Evolutionary conservation across 2,888 invertebrate species (phyloP).

Genomic region (Isoperla grammatica): DNA sequence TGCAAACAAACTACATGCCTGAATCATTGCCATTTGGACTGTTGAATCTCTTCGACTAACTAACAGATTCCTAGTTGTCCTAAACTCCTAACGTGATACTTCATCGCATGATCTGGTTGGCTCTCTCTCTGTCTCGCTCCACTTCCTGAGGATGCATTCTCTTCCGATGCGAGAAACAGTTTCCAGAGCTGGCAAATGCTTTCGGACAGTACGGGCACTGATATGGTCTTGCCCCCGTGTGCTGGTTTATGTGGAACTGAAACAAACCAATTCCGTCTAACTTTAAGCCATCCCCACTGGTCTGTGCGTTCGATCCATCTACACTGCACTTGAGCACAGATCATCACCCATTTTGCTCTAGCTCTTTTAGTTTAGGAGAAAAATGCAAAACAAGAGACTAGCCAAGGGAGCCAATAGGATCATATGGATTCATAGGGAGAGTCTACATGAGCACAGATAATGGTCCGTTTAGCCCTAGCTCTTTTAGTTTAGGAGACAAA

Average conservation of each 20-base stretch:
- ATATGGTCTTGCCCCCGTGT: conserved; percentile 67
- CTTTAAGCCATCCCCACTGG: too few species aligned
- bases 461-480: too few species aligned
- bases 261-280: conserved; percentile 37
- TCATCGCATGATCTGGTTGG: conserved; percentile 52
- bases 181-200: conserved; percentile 65
- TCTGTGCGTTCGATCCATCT: too few species aligned
- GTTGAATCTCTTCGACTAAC: neutral
- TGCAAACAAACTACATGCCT: neutral
- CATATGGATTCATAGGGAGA: too few species aligned
- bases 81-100: neutral
- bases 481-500: too few species aligned
- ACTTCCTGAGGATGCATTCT: conserved; percentile 63
- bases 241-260: conserved; percentile 67
- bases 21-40: too few species aligned
- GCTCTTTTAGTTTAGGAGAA: too few species aligned
- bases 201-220: conserved; percentile 69
- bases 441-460: too few species aligned
- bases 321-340: too few species aligned
- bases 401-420: too few species aligned
- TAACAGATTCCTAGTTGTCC: neutral
- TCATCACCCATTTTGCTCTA: too few species aligned
- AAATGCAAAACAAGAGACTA: too few species aligned
- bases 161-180: conserved; percentile 66
- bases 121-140: conserved; percentile 50